Percentiles rank a stretch among this genome's conserved stretches.
phyloP scores from a whole-genome alignment of 1,140 invertebrate species.

The Plectrocnemia conspersa region DNA sequence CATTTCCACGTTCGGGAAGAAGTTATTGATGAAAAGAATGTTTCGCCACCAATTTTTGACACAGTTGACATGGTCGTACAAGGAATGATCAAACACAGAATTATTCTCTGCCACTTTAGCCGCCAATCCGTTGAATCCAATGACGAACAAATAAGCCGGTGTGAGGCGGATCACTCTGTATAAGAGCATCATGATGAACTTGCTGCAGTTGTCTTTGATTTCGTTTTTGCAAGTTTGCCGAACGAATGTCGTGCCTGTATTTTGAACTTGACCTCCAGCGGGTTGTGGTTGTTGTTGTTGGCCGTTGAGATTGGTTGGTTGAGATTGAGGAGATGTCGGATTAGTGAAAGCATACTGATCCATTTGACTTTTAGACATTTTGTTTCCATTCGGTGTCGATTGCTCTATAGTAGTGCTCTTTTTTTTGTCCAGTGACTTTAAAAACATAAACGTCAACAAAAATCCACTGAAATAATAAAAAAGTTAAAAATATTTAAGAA shows the following conservation, averaged over 20 bases:
- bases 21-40: conserved; percentile 73
- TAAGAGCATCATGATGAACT: conserved; percentile 25
- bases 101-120: conserved; percentile 60
- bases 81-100: conserved; percentile 70
- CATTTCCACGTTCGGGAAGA: conserved; percentile 72
- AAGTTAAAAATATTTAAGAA: neutral
- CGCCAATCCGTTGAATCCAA: conserved; percentile 67
- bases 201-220: conserved; percentile 18
- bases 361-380: conserved; percentile 27
- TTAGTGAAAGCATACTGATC: conserved; percentile 29
- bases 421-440: conserved; percentile 53
- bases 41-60: conserved; percentile 80
- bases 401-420: conserved; percentile 39
- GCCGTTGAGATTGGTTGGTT: neutral
- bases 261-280: conserved; percentile 8
- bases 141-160: conserved; percentile 74
- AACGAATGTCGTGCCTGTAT: conserved; percentile 22
- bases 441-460: conserved; percentile 69
- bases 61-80: conserved; percentile 70
- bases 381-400: conserved; percentile 32
- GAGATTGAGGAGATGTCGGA: neutral
- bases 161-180: conserved; percentile 66
- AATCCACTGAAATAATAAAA: conserved; percentile 60
- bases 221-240: conserved; percentile 24
- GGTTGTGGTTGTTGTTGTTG: conserved; percentile 9